phyloP scores from a whole-genome alignment of 2,113 vertebrate species.

The Todiramphus saurophagus region DNA sequence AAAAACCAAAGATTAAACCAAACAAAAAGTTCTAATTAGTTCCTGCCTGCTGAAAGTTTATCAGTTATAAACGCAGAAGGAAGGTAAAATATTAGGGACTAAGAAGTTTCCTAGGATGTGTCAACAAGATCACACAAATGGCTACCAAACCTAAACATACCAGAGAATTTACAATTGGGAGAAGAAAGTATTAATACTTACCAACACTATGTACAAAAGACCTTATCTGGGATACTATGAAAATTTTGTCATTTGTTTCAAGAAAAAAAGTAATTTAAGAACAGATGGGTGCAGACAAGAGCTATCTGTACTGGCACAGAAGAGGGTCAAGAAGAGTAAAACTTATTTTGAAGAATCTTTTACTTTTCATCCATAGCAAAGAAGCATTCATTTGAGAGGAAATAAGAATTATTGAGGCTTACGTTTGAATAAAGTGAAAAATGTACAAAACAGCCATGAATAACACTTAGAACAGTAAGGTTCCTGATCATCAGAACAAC shows the following conservation, averaged over 20 bases:
- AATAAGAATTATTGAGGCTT: neutral
- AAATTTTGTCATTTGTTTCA: neutral
- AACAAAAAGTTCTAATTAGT: neutral
- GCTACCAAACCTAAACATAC: neutral
- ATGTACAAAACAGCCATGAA: neutral
- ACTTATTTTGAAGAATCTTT: neutral
- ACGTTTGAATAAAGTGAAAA: neutral
- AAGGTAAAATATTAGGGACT: neutral
- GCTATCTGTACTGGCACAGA: neutral
- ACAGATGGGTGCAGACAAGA: neutral
- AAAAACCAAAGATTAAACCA: neutral
- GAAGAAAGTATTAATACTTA: constrained; percentile 17
- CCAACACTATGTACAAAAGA: constrained; percentile 19
- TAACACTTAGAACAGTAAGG: neutral
- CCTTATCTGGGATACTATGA: neutral
- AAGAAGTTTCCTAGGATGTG: neutral
- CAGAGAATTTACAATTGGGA: neutral
- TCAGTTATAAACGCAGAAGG: neutral
- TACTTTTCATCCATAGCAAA: neutral
- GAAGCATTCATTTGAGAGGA: neutral
- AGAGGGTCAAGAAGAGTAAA: neutral
- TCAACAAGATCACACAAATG: neutral
- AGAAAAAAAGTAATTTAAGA: neutral
- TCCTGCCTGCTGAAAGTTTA: neutral
- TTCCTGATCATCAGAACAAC: neutral